These are phyloP conservation scores for Zeugodacus cucurbitae DNA, from an alignment of 1,140 invertebrate species.

Conservation along the genomic window DNA sequence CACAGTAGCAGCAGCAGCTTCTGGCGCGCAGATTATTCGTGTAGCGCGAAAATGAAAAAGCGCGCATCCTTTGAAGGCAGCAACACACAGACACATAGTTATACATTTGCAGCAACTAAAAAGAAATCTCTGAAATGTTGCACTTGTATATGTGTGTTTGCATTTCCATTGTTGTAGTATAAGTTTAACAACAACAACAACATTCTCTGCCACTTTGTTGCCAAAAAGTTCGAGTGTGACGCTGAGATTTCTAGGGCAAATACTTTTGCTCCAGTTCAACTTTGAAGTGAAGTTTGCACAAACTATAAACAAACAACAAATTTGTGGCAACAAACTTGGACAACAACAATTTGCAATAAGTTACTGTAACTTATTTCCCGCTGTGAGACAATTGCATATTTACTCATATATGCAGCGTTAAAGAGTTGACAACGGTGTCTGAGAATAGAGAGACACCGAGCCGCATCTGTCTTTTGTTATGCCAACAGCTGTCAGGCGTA, in stretches of 20 bases:
- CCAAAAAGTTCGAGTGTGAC: neutral
- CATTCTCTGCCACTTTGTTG: neutral
- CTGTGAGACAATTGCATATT: neutral
- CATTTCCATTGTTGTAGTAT: neutral
- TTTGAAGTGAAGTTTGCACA: neutral
- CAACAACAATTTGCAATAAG: neutral
- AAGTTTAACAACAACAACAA: neutral
- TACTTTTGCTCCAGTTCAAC: slow-evolving; percentile 26
- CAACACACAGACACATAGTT: neutral
- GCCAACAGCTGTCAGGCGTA: neutral
- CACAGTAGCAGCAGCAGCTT: neutral
- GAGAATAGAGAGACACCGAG: neutral
- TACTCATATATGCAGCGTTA: neutral
- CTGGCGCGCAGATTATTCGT: neutral
- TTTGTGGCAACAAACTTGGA: neutral
- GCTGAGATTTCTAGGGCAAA: slow-evolving; percentile 9
- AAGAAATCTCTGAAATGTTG: neutral
- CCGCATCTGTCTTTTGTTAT: neutral
- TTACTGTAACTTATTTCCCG: neutral
- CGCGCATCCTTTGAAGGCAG: neutral
- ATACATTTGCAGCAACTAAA: neutral
- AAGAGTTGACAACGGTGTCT: neutral
- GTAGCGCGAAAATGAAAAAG: slow-evolving; percentile 2
- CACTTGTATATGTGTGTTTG: neutral
- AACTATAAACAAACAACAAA: neutral